Base-by-base conservation (phyloP, 2,797 vertebrate genomes). In the Chloroceryle inda region DNA sequence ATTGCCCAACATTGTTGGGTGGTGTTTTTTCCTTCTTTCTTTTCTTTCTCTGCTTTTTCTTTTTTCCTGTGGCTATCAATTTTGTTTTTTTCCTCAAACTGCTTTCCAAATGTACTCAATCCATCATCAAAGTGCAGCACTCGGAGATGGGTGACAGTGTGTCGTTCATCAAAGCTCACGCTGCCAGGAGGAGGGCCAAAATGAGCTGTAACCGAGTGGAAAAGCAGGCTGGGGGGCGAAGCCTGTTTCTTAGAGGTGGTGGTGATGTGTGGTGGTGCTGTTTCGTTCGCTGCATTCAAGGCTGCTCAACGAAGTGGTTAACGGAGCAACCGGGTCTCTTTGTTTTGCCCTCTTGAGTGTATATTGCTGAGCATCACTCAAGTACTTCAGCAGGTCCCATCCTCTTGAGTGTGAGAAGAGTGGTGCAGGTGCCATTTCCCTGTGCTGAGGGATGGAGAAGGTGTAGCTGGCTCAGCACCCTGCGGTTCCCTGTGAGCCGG, bases 101-200 rank as follows among this genome's bases (percentile, higher is more conserved):
- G 85, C 84, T 96, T 94, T 69, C 86, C 87, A 88, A 92, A 91
- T 82, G 83, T 86, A 78, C 79, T 92, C 89, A 16, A 95, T 97
- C 75, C 86, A 96, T 98, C 97, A 97, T 88, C 1, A 1, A 58
- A 74, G 72, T 11, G 13, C 84, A 11, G 88, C 56, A 8, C 69
- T 85, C 0, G 52, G 80, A 96, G 96, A 97, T 94, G 90, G 94
- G 95, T 96, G 96, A 77, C 88, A 56, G 15, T 44, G 22, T 11
- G 58, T 92, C 95, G 92, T 94, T 96, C 89, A 83, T 77, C 97
- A 92, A 58, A 93, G 79, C 94, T 91, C 62, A 4, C 40, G 50
- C 85, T 71, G 45, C 56, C 74, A 79, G 66, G 67, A 92, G 86
- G 79, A 1, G 42, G 87, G 75, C 92, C 75, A 79, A 91, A 98